phyloP scores from a whole-genome alignment of 23 tunicate genomes.

The Diplosoma virens region DNA sequence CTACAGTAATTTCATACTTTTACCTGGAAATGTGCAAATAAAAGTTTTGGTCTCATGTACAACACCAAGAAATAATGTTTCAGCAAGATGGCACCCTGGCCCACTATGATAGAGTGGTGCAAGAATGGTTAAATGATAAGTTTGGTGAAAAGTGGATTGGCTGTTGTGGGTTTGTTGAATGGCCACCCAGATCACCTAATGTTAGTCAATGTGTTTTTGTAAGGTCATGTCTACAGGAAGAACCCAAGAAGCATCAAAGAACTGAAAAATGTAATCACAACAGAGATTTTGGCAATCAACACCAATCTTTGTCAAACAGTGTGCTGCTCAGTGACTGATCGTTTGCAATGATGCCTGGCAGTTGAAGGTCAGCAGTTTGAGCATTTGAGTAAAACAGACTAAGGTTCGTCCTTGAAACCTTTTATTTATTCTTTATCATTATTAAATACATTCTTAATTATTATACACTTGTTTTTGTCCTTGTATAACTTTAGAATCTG shows the following conservation, averaged over 20 bases:
- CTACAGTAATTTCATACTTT: too few relatives aligned
- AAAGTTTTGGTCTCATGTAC: too few relatives aligned
- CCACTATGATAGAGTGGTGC: neutral
- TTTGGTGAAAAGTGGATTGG: neutral
- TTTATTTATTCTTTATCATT: neutral
- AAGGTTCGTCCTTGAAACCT: neutral
- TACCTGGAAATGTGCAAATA: too few relatives aligned
- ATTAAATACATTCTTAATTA: neutral
- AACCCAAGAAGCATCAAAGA: too few relatives aligned
- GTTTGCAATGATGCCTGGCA: too few relatives aligned
- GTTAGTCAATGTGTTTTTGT: neutral
- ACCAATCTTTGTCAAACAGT: neutral
- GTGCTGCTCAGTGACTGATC: neutral
- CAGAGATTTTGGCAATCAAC: neutral
- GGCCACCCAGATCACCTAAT: neutral
- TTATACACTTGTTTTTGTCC: neutral
- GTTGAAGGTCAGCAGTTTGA: too few relatives aligned
- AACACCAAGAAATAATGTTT: too few relatives aligned
- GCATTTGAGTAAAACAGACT: too few relatives aligned
- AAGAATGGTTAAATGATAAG: too few relatives aligned
- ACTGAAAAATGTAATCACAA: too few relatives aligned
- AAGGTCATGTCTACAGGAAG: too few relatives aligned
- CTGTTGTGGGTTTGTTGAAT: neutral
- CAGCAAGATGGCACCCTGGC: too few relatives aligned
- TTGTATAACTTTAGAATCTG: neutral